Base-by-base conservation (phyloP, 2,888 invertebrate species). In the Biston betularia region DNA sequence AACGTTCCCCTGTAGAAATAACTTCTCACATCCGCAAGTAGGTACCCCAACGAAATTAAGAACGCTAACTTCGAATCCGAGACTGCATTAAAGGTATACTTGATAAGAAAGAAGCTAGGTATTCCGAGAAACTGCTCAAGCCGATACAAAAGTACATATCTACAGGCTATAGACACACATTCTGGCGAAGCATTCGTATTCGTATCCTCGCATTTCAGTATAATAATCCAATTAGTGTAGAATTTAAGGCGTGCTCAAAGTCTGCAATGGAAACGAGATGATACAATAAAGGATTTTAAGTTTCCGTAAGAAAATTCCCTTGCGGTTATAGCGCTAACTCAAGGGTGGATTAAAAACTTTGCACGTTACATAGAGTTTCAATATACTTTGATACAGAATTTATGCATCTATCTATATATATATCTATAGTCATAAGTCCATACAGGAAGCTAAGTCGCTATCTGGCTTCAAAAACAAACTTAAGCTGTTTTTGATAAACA, bases 151-250 rank as follows among this genome's bases (percentile, higher is more conserved):
- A 70, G 57, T 55, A 66, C 54, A 68, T 63, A n/a, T n/a, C n/a
- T n/a, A 75, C 67, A 78, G 74, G 81, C 69, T 63, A 76, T 70
- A 79, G 75, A 82, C 79, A 79, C 75, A 77, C 76, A 75, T 76
- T 71, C 69, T n/a, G 62, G 66, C 59, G 70, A 70, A 61, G 76
- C 76, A 76, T 75, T 77, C 68, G 84, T 79, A 82, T 72, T 75
- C 68, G 76, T 77, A 78, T 75, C 78, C 67, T 82, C 77, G 82
- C 59, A 77, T 79, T 78, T 74, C 79, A 72, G 86, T 81, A 85
- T 86, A 85, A 88, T 88, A 87, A 87, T 86, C 80, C 84, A 86
- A 88, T 89, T 88, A 88, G 83, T 77, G 70, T 66, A 75, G 79
- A 87, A 87, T 85, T 85, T 84, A 82, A 85, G 80, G 77, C 80